Percentiles rank a stretch among this genome's conserved stretches.
Conservation (phyloP, 2,113 vertebrate species). For the Entomyzon cyanotis region DNA sequence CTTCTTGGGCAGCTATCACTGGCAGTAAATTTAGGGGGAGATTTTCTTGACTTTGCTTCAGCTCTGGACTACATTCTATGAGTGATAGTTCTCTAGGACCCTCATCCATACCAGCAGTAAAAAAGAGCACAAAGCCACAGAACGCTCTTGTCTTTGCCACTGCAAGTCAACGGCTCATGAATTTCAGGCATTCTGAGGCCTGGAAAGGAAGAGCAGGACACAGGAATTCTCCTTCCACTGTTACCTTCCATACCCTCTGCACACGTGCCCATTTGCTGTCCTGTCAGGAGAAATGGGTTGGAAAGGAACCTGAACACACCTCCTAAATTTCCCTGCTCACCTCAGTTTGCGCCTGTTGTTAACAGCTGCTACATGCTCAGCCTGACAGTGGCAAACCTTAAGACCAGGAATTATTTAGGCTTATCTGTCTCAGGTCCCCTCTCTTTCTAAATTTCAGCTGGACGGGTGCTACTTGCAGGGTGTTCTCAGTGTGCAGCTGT, state of each 20-base stretch:
- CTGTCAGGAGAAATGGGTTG: neutral
- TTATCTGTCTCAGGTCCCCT: too few species aligned
- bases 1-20: neutral
- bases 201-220: neutral
- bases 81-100: neutral
- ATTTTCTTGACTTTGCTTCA: neutral
- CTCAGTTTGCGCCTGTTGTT: neutral
- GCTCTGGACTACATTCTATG: neutral
- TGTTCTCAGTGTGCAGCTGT: neutral
- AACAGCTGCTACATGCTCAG: neutral
- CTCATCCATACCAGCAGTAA: neutral
- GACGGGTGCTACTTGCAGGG: neutral
- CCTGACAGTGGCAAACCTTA: neutral
- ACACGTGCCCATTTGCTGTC: neutral
- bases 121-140: neutral
- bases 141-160: neutral
- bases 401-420: neutral
- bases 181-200: neutral
- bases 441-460: neutral
- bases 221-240: neutral
- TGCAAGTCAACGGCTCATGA: neutral
- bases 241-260: neutral
- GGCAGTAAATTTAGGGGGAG: neutral
- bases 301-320: neutral
- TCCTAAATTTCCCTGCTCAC: neutral